These are phyloP conservation scores for Orchesellides sinensis DNA, from an alignment of 2,888 invertebrate species.

Conservation along the genomic window DNA sequence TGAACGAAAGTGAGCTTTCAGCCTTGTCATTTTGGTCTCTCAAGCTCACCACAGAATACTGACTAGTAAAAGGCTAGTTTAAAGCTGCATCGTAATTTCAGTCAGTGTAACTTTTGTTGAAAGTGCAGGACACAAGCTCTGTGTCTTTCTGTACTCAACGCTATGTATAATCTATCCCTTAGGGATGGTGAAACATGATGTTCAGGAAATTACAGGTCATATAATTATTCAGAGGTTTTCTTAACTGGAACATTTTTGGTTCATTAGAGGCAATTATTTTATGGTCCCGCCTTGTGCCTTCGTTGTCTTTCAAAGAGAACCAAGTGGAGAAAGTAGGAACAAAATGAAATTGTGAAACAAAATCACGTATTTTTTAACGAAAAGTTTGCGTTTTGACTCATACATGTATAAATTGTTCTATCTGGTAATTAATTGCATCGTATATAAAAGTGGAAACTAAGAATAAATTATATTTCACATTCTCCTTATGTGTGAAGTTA, in stretches of 20 bases:
- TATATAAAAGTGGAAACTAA: too few species aligned
- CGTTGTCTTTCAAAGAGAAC: neutral
- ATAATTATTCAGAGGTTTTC: slow-evolving; percentile 40
- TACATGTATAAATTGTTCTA: too few species aligned
- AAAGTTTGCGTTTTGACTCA: too few species aligned
- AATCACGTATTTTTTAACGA: too few species aligned
- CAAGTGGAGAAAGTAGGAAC: neutral
- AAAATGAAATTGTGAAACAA: neutral
- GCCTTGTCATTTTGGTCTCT: slow-evolving; percentile 52
- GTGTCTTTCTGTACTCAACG: slow-evolving; percentile 13
- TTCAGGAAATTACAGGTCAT: slow-evolving; percentile 48
- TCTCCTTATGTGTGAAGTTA: too few species aligned
- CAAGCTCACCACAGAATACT: slow-evolving; percentile 49
- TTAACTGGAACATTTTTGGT: slow-evolving; percentile 33
- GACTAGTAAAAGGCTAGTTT: slow-evolving; percentile 38
- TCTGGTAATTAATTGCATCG: too few species aligned
- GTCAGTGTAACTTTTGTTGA: slow-evolving; percentile 31
- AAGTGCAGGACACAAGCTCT: slow-evolving; percentile 9
- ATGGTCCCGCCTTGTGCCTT: neutral
- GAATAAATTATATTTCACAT: too few species aligned
- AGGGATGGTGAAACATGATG: slow-evolving; percentile 43
- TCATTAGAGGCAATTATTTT: slow-evolving; percentile 25
- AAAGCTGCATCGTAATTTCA: slow-evolving; percentile 30
- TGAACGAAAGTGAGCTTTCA: slow-evolving; percentile 53
- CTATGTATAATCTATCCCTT: slow-evolving; percentile 36